Conservation (phyloP, 2,888 invertebrate genomes). For the Drosophila rubida region DNA sequence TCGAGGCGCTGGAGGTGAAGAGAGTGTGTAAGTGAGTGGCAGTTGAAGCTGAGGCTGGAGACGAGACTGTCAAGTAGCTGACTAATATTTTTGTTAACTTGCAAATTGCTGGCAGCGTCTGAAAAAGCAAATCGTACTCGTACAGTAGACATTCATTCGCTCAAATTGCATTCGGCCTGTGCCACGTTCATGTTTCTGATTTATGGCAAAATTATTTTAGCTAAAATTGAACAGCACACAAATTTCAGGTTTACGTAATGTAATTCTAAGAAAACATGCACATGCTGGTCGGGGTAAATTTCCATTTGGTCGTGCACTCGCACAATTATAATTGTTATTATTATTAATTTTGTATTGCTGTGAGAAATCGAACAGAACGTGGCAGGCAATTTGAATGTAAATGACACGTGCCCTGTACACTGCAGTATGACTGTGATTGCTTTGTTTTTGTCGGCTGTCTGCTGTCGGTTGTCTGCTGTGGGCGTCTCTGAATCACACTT, state of each 20-base stretch:
- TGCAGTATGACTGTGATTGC: constrained; percentile 7
- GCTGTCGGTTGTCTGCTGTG: constrained; percentile 23
- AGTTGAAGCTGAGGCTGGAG: not conserved
- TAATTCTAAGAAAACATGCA: constrained; percentile 26
- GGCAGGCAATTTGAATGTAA: constrained; percentile 28
- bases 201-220: constrained; percentile 26
- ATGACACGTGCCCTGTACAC: constrained; percentile 51
- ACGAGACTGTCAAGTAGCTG: constrained; percentile 59
- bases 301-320: constrained; percentile 19
- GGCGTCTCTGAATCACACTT: constrained; percentile 44
- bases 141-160: constrained; percentile 21
- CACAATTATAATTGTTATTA: constrained; percentile 38
- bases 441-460: no score
- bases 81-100: constrained; percentile 65
- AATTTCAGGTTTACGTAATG: constrained; percentile 36
- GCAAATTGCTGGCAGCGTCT: constrained; percentile 52
- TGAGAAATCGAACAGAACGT: constrained; percentile 52
- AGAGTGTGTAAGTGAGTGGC: not conserved
- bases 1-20: not conserved
- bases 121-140: constrained; percentile 20
- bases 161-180: constrained; percentile 37
- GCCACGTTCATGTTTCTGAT: constrained; percentile 23
- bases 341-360: constrained; percentile 39
- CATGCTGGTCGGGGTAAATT: constrained; percentile 23
- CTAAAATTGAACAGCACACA: constrained; percentile 10